phyloP scores from a whole-genome alignment of 2,113 vertebrate species.

The Lampris incognitus region DNA sequence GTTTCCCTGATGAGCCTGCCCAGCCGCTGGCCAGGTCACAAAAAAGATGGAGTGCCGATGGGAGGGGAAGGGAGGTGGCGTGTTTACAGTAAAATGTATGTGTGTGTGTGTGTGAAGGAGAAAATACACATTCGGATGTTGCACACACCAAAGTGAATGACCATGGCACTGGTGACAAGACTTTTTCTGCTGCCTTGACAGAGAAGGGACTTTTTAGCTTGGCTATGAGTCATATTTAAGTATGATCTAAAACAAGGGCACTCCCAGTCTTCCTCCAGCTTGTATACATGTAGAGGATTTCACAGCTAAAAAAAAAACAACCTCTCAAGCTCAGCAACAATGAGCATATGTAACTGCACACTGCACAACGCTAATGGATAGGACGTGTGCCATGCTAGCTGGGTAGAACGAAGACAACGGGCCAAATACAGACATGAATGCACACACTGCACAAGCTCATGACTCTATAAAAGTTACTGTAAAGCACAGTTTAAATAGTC shows the following conservation, averaged over 20 bases:
- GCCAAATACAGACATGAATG: conserved; percentile 8
- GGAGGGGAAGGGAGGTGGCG: conserved; percentile 51
- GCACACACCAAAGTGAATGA: neutral
- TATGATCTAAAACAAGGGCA: too few relatives aligned
- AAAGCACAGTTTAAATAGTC: neutral
- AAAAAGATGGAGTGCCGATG: conserved; percentile 59
- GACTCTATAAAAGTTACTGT: neutral
- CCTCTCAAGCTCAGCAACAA: too few relatives aligned
- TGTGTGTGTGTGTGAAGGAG: conserved; percentile 54
- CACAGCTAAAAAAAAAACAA: too few relatives aligned
- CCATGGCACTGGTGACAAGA: too few relatives aligned
- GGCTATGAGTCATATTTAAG: too few relatives aligned
- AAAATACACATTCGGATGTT: conserved; percentile 10
- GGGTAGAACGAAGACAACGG: neutral
- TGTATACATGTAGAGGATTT: too few relatives aligned
- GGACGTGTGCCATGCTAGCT: neutral
- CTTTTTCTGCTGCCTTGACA: too few relatives aligned
- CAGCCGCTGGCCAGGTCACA: conserved; percentile 75
- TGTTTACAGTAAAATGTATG: conserved; percentile 22
- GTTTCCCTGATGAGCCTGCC: conserved; percentile 71
- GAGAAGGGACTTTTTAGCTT: too few relatives aligned
- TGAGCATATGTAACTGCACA: too few relatives aligned
- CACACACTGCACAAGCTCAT: conserved; percentile 23
- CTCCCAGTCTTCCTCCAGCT: too few relatives aligned
- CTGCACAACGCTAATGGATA: too few relatives aligned